Percentiles rank a stretch among this genome's conserved stretches.
These are phyloP conservation scores for Pterostichus niger DNA, from an alignment of 2,888 invertebrate genomes.

Conservation along the genomic window DNA sequence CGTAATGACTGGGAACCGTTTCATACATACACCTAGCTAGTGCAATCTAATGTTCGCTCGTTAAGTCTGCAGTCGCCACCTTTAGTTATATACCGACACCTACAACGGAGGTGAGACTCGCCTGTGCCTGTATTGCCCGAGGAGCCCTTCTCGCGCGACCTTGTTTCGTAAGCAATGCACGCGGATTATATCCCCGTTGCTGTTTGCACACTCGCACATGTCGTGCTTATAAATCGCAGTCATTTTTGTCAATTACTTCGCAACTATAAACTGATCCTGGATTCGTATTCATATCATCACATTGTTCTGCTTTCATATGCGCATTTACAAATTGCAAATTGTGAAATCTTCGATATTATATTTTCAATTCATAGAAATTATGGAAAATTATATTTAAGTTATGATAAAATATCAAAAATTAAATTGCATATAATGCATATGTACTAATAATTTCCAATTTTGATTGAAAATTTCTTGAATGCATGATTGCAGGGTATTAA, in stretches of 20 bases:
- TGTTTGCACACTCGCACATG: constrained; percentile 12
- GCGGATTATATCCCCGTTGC: not conserved
- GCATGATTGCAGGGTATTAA: too few relatives aligned
- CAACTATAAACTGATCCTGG: too few relatives aligned
- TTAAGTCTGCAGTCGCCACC: constrained; percentile 30
- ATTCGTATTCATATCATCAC: too few relatives aligned
- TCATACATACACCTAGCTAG: constrained; percentile 52
- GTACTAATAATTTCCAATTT: too few relatives aligned
- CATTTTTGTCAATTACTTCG: constrained; percentile 4
- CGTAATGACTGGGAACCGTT: constrained; percentile 58
- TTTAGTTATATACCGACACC: constrained; percentile 9
- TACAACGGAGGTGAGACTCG: not conserved
- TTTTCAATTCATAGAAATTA: too few relatives aligned
- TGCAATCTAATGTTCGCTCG: constrained; percentile 61
- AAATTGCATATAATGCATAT: too few relatives aligned
- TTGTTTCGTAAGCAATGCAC: not conserved
- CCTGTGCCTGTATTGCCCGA: constrained; percentile 2
- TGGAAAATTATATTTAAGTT: too few relatives aligned
- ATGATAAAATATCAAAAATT: too few relatives aligned
- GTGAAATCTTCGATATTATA: too few relatives aligned
- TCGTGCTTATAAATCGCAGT: not conserved
- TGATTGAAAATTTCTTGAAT: too few relatives aligned
- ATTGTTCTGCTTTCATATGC: too few relatives aligned
- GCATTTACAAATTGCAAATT: too few relatives aligned
- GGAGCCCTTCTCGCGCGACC: not conserved